Conservation (phyloP, 1,140 invertebrate genomes). For the Varroa destructor region DNA sequence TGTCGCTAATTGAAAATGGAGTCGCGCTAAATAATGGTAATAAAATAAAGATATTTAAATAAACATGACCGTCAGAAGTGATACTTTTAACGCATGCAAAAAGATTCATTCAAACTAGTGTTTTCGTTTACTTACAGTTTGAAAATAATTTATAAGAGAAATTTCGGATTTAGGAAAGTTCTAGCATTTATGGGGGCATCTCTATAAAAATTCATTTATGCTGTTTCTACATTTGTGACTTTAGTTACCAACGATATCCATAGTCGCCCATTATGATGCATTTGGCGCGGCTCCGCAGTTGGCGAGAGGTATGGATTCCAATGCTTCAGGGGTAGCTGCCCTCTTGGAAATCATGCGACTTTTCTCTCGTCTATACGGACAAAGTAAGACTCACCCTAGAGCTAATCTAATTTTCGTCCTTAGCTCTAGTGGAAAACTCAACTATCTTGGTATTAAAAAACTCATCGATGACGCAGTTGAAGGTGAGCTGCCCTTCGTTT, state of each 20-base stretch:
- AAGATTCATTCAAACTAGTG: too few relatives aligned
- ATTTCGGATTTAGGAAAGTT: too few relatives aligned
- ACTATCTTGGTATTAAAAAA: slow-evolving; percentile 88
- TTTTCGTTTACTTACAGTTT: too few relatives aligned
- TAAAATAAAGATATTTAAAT: too few relatives aligned
- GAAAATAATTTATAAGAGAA: too few relatives aligned
- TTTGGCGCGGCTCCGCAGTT: slow-evolving; percentile 69
- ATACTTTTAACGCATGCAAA: too few relatives aligned
- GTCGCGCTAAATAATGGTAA: too few relatives aligned
- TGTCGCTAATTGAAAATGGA: too few relatives aligned
- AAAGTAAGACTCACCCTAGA: slow-evolving; percentile 59
- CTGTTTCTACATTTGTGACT: too few relatives aligned
- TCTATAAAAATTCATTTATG: too few relatives aligned
- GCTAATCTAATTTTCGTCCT: slow-evolving; percentile 80
- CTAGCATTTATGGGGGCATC: too few relatives aligned
- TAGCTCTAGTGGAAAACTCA: slow-evolving; percentile 80
- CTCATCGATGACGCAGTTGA: slow-evolving; percentile 89
- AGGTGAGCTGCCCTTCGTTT: slow-evolving; percentile 52
- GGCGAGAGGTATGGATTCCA: slow-evolving; percentile 73
- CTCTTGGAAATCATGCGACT: slow-evolving; percentile 73
- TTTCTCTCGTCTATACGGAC: slow-evolving; percentile 79
- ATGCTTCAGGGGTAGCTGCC: slow-evolving; percentile 77
- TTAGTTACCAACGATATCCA: slow-evolving; percentile 59
- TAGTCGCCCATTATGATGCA: slow-evolving; percentile 86
- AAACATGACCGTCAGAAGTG: too few relatives aligned